Base-by-base conservation (phyloP, 2,888 invertebrate genomes). In the Agrotis exclamationis region DNA sequence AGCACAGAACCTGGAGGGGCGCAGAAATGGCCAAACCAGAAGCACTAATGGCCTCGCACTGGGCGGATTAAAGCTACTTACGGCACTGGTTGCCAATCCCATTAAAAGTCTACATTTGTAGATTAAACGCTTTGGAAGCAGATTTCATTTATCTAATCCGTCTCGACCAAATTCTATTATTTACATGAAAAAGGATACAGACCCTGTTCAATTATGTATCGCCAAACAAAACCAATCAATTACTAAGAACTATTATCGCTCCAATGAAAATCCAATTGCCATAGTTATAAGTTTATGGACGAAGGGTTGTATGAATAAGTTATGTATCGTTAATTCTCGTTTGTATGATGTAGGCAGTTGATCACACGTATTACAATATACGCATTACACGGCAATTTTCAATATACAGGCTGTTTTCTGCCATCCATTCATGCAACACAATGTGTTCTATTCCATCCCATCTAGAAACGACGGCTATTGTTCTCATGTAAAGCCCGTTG, bases 311-410 rank as follows among this genome's bases (percentile, higher is more conserved):
- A 48, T 53, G 28, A 65, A 58, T 74, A 58, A 22, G n/a, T 66
- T 20, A 63, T 33, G 11, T 75, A 54, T 16, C 18, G 45, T 63
- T 70, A 59, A 69, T 63, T 64, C 48, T 65, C 48, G 51, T 63
- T 45, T 44, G 20, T 22, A 18, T 44, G 45, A 44, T 28, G 63
- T 13, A 20, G 47, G 20, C 58, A 58, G 63, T 63, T 56, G 51
- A 69, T 65, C 67, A 72, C 57, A 57, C 59, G 24, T 70, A 51
- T 58, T n/a, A n/a, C n/a, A 62, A 59, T 67, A 22, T 70, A 62
- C 33, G 60, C 48, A 60, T 81, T 76, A 81, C 73, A 65, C 71
- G 45, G 74, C 70, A 75, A 81, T 76, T 81, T 83, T 82, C 71
- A 70, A 79, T 82, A 81, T 39, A 76, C 75, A 62, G 51, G 39